Conservation (phyloP, 2,888 invertebrate genomes). For the Galerucella calmariensis region DNA sequence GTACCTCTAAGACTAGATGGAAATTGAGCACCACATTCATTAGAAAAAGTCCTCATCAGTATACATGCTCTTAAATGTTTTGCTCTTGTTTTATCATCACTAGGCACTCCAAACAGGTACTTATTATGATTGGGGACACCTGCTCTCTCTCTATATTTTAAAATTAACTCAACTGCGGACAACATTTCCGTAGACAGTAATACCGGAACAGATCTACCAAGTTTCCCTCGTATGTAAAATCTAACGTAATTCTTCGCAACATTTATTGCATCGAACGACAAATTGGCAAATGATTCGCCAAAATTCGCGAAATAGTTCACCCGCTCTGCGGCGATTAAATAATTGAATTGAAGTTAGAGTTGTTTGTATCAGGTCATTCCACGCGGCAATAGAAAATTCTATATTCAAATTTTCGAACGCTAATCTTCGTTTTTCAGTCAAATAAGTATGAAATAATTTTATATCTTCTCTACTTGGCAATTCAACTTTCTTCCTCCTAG, state of each 20-base stretch:
- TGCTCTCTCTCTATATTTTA: constrained; percentile 23
- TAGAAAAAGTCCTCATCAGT: constrained; percentile 44
- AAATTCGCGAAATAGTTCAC: constrained; percentile 10
- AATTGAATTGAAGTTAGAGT: constrained; percentile 25
- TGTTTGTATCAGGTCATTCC: constrained; percentile 20
- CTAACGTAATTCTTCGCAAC: constrained; percentile 29
- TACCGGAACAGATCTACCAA: neutral
- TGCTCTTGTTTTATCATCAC: neutral
- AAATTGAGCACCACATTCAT: constrained; percentile 45
- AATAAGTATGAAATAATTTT: constrained; percentile 18
- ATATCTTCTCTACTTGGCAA: constrained; percentile 21
- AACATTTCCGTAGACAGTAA: constrained; percentile 15
- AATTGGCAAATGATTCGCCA: constrained; percentile 14
- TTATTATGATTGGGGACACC: constrained; percentile 25
- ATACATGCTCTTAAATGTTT: constrained; percentile 46
- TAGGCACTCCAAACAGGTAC: constrained; percentile 30
- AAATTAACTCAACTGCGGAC: constrained; percentile 12
- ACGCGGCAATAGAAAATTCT: constrained; percentile 7
- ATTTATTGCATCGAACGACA: constrained; percentile 1
- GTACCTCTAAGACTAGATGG: constrained; percentile 46
- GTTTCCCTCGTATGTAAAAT: constrained; percentile 30
- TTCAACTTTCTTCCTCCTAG: constrained; percentile 9
- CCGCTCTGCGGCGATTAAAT: constrained; percentile 33
- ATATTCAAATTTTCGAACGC: constrained; percentile 8
- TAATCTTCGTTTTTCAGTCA: constrained; percentile 5